These are phyloP conservation scores for Hexactinellida sp. DNA, from an alignment of 37 sponge, comb jelly and placozoan genomes.

Conservation along the genomic window DNA sequence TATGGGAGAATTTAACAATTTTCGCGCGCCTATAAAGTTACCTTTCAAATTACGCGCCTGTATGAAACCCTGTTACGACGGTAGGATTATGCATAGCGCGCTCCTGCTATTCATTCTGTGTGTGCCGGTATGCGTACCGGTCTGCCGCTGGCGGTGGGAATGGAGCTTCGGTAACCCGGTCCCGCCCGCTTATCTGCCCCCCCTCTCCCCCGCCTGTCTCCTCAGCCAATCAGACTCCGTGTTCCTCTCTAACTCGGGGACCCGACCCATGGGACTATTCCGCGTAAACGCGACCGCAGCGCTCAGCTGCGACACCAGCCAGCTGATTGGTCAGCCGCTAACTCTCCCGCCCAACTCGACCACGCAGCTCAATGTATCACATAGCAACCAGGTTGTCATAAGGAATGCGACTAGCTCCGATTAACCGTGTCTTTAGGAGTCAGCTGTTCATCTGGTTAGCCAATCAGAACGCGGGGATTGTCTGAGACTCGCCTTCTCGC, in stretches of 20 bases:
- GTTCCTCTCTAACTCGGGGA: neutral
- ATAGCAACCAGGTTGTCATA: neutral
- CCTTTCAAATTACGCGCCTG: too few relatives aligned
- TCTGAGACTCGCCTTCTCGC: neutral
- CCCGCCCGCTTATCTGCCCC: neutral
- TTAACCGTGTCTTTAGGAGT: neutral
- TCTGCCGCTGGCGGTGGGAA: neutral
- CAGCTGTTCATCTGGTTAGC: neutral
- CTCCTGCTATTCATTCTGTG: neutral
- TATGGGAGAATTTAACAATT: too few relatives aligned
- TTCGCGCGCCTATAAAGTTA: too few relatives aligned
- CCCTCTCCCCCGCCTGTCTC: neutral
- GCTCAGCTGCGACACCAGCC: neutral
- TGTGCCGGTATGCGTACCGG: neutral
- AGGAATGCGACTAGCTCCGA: neutral
- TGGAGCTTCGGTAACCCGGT: neutral
- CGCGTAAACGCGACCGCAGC: neutral
- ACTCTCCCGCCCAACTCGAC: neutral
- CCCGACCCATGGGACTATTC: neutral
- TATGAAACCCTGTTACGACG: too few relatives aligned
- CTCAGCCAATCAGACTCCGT: neutral
- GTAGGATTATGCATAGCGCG: neutral
- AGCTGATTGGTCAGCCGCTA: neutral
- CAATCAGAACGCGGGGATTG: neutral
- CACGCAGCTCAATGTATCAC: neutral